These are phyloP conservation scores for Takifugu bimaculatus DNA, from an alignment of 2,113 vertebrate species.

Conservation along the genomic window DNA sequence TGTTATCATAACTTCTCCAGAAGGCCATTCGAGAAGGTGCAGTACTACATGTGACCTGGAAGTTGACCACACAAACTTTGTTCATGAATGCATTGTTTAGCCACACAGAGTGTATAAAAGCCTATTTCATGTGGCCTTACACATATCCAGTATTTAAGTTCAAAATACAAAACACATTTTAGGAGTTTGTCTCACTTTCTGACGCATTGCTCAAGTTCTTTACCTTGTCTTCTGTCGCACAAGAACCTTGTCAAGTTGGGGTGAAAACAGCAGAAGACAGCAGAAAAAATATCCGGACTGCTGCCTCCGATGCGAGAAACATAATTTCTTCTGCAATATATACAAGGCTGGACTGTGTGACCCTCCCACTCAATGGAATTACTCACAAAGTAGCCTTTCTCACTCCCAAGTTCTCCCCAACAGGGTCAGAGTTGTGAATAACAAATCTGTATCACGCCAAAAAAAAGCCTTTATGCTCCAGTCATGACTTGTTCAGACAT, in stretches of 20 bases:
- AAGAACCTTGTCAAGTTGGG: conserved; percentile 18
- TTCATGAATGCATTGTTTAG: neutral
- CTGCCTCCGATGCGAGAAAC: conserved; percentile 54
- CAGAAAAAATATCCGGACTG: conserved; percentile 38
- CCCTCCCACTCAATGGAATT: conserved; percentile 73
- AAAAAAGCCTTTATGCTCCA: no score
- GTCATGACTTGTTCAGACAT: no score
- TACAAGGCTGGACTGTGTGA: conserved; percentile 67
- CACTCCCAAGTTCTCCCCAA: conserved; percentile 34
- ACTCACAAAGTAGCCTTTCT: conserved; percentile 75
- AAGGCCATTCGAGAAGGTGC: conserved; percentile 9
- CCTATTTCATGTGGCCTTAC: neutral
- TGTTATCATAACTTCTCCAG: conserved; percentile 23
- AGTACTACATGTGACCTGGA: conserved; percentile 11
- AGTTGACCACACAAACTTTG: conserved; percentile 10
- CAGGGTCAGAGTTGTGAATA: conserved; percentile 45
- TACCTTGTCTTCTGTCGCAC: conserved; percentile 58
- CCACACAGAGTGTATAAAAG: neutral
- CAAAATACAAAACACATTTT: neutral
- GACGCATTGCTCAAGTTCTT: conserved; percentile 17
- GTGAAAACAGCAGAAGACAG: conserved; percentile 10
- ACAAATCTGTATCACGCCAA: conserved; percentile 45
- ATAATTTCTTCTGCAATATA: conserved; percentile 64
- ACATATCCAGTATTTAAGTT: neutral
- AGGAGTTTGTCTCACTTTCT: neutral